Percentiles rank a stretch among this genome's conserved stretches.
phyloP scores from a whole-genome alignment of 2,888 invertebrate genomes.

The Acanthococcus lagerstroemiae region DNA sequence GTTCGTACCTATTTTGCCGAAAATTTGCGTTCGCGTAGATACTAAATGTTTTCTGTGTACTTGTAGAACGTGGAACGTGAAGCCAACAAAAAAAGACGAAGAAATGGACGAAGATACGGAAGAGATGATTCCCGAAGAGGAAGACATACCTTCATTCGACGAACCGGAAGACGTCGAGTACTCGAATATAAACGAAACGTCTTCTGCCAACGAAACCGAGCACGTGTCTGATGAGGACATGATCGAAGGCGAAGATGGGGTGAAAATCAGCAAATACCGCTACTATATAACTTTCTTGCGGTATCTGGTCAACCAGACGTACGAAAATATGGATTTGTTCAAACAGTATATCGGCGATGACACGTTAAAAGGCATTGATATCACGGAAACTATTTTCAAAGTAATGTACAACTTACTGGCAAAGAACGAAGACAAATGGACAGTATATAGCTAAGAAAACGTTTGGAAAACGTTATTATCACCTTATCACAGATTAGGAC shows the following conservation, averaged over 20 bases:
- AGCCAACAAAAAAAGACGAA: neutral
- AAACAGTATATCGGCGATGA: slow-evolving; percentile 41
- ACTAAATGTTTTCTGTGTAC: no score
- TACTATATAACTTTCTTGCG: slow-evolving; percentile 44
- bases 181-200: neutral
- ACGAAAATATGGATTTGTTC: slow-evolving; percentile 43
- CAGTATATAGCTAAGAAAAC: no score
- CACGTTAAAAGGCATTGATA: slow-evolving; percentile 37
- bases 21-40: no score
- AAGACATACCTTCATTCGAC: no score
- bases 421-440: no score
- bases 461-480: no score
- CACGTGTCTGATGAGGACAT: neutral
- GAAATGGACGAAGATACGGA: neutral
- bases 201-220: neutral
- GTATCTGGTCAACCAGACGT: slow-evolving; percentile 43
- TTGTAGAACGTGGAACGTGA: slow-evolving; percentile 7
- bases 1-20: no score
- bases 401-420: no score
- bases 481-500: no score
- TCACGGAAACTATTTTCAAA: slow-evolving; percentile 34
- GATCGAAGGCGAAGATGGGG: neutral
- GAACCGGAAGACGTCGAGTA: neutral
- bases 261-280: slow-evolving; percentile 38
- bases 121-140: neutral